These are phyloP conservation scores for Cydia splendana DNA, from an alignment of 1,140 invertebrate species.

Conservation along the genomic window DNA sequence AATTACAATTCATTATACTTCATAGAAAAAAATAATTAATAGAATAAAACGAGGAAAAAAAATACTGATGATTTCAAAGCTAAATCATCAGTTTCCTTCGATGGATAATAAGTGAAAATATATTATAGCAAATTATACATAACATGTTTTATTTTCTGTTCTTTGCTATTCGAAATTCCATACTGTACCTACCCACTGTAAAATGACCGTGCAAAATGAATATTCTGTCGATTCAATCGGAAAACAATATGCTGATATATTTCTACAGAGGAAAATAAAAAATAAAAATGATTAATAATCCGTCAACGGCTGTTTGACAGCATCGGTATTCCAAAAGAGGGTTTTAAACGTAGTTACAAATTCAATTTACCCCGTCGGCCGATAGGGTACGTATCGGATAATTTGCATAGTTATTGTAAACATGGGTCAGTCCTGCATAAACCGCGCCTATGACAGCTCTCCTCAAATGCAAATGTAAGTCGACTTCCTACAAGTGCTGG, in stretches of 20 bases:
- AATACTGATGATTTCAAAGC: no score
- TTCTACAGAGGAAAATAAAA: slow-evolving; percentile 36
- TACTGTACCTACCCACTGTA: neutral
- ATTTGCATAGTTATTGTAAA: slow-evolving; percentile 79
- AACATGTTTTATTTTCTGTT: no score
- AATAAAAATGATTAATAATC: slow-evolving; percentile 41
- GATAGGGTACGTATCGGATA: slow-evolving; percentile 70
- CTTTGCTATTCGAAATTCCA: neutral
- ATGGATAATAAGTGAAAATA: no score
- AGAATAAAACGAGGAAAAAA: no score
- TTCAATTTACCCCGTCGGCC: slow-evolving; percentile 66
- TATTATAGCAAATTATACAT: no score
- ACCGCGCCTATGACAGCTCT: slow-evolving; percentile 65
- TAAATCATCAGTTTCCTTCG: no score
- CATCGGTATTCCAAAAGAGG: slow-evolving; percentile 65
- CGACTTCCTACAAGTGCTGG: neutral
- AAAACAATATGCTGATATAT: neutral
- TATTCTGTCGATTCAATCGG: neutral
- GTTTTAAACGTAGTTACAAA: slow-evolving; percentile 76
- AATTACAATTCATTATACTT: no score
- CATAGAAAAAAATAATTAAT: no score
- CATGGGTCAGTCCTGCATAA: slow-evolving; percentile 73
- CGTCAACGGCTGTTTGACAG: slow-evolving; percentile 43
- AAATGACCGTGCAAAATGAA: neutral
- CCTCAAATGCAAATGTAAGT: slow-evolving; percentile 55